Percentiles rank a stretch among this genome's conserved stretches.
Conservation (phyloP, 2,797 vertebrate genomes). For the Sebastes minor region DNA sequence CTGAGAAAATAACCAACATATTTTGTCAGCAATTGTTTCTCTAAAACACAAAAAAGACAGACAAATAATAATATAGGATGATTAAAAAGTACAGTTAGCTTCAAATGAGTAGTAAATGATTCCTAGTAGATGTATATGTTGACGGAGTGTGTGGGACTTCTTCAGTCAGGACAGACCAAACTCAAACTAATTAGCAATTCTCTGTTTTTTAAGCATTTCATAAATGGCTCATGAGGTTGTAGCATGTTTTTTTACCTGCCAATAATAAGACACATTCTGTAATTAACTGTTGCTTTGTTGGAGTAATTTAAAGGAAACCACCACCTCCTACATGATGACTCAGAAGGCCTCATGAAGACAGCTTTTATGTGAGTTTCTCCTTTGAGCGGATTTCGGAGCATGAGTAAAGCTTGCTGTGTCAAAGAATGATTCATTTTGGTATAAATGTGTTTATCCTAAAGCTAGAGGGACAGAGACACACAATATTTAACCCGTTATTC, state of each 20-base stretch:
- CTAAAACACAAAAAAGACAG: too few relatives aligned
- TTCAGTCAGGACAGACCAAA: background rate
- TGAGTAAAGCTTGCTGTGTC: background rate
- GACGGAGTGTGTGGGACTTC: background rate
- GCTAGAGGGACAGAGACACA: background rate
- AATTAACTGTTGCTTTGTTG: background rate
- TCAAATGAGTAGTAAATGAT: conserved; percentile 40
- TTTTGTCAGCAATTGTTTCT: background rate
- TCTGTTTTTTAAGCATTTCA: background rate
- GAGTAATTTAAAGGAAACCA: conserved; percentile 1
- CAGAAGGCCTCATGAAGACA: background rate
- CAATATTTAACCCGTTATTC: rapidly evolving
- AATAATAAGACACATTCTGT: background rate
- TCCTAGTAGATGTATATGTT: conserved; percentile 4
- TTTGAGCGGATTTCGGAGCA: background rate
- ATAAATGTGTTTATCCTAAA: background rate
- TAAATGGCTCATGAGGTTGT: background rate
- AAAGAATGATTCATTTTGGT: conserved; percentile 17
- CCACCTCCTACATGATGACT: conserved; percentile 30
- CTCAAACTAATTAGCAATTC: background rate
- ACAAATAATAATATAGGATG: background rate
- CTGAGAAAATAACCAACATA: background rate
- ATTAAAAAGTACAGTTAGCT: background rate
- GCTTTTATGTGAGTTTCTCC: background rate
- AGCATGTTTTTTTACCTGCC: background rate